phyloP scores from a whole-genome alignment of 2,797 vertebrate species.

The Cheirogaleus major region DNA sequence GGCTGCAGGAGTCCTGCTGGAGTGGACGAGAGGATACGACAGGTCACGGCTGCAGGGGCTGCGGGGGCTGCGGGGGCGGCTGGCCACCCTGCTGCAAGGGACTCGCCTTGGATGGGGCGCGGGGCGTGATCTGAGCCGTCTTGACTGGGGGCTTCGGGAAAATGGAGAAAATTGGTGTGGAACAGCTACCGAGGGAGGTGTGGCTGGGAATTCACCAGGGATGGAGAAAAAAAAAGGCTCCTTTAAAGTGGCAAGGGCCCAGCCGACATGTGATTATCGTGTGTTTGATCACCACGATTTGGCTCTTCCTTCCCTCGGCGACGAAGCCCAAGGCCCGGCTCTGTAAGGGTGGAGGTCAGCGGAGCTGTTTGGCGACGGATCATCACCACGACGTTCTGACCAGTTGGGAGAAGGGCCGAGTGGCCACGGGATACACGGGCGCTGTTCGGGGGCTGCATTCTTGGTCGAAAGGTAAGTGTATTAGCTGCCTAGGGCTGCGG shows the following conservation, averaged over 20 bases:
- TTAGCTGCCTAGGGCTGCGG: not conserved
- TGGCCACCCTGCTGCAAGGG: not conserved
- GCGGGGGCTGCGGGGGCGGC: not conserved
- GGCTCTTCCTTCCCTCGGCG: not conserved
- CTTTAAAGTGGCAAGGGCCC: not conserved
- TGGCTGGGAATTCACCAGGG: not conserved
- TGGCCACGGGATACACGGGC: not conserved
- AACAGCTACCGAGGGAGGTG: not conserved
- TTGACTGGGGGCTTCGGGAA: not conserved
- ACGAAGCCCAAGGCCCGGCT: not conserved
- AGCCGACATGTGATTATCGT: not conserved
- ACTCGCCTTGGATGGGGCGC: not conserved
- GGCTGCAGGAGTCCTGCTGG: not conserved
- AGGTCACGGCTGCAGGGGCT: not conserved
- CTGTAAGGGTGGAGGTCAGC: not conserved
- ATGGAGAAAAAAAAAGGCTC: not conserved
- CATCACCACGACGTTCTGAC: too few species aligned
- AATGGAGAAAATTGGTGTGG: not conserved
- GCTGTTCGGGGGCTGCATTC: too few species aligned
- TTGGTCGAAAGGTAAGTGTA: not conserved
- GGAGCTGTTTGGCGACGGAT: not conserved
- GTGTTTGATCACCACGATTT: not conserved
- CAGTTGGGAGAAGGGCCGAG: not conserved
- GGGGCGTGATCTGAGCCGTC: not conserved
- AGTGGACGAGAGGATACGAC: not conserved